These are phyloP conservation scores for Micromys minutus DNA, from an alignment of 2,113 vertebrate genomes.

Conservation along the genomic window DNA sequence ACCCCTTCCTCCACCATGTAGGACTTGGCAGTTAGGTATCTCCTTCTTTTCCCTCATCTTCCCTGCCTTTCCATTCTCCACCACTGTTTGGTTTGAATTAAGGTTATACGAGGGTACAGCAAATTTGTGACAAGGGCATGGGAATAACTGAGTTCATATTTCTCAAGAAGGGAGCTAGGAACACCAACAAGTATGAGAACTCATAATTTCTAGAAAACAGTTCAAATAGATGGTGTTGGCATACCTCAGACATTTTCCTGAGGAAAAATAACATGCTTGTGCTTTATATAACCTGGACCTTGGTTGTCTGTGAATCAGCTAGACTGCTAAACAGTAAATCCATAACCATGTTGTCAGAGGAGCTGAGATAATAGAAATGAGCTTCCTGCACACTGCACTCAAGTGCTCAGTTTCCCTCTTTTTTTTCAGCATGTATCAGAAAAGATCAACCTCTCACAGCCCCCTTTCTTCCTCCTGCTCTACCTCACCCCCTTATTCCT, in stretches of 20 bases:
- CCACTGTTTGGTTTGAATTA: neutral
- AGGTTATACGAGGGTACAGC: neutral
- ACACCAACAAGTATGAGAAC: neutral
- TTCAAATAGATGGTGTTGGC: neutral
- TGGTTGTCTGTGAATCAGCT: neutral
- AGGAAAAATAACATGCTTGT: neutral
- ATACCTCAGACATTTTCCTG: neutral
- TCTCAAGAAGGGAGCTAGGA: neutral
- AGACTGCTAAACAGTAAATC: neutral
- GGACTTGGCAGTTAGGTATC: neutral
- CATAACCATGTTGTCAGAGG: neutral
- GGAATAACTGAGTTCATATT: neutral
- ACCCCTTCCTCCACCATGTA: no score
- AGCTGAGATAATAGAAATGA: neutral
- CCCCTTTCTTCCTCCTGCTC: neutral
- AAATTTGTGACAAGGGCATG: neutral
- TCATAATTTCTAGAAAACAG: neutral
- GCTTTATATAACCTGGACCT: neutral
- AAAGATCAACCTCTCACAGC: neutral
- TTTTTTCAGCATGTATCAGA: neutral
- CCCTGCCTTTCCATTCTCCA: neutral
- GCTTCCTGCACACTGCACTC: neutral
- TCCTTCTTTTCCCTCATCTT: neutral
- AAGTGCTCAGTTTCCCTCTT: neutral
- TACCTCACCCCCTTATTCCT: neutral